Evolutionary conservation across 2,797 vertebrate genomes (phyloP).

Genomic region (Bradypodion pumilum): DNA sequence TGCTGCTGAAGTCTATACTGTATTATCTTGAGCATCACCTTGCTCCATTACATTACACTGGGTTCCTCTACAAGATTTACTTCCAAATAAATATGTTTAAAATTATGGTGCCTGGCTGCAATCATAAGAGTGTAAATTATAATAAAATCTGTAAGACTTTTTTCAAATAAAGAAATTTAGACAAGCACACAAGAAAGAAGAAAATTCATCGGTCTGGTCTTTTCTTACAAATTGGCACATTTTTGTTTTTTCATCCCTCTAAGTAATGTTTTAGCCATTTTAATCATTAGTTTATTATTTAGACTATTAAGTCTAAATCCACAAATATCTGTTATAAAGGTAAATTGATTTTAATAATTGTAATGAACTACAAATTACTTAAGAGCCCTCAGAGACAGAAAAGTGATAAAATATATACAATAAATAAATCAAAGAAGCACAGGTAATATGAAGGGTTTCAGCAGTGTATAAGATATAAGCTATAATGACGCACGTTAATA

Average conservation of each 20-base stretch:
- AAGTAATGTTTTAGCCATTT: not conserved
- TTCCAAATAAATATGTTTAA: not conserved
- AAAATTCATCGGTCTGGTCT: not conserved
- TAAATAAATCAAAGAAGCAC: not conserved
- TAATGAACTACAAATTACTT: too few species aligned
- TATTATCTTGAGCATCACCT: too few species aligned
- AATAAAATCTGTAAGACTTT: not conserved
- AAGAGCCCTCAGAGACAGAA: too few species aligned
- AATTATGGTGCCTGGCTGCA: not conserved
- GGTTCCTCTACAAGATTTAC: not conserved
- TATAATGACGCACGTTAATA: too few species aligned
- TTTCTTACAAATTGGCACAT: not conserved
- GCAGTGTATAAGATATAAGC: not conserved
- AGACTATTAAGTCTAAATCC: too few species aligned
- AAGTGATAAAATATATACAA: too few species aligned
- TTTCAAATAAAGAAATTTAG: not conserved
- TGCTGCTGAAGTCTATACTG: too few species aligned
- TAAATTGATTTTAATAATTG: too few species aligned
- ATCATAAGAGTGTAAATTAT: not conserved
- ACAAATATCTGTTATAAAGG: too few species aligned
- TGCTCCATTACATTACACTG: too few species aligned
- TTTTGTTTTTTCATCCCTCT: not conserved
- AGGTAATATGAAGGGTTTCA: not conserved
- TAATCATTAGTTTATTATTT: too few species aligned
- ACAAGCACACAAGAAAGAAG: too few species aligned